Percentiles rank a stretch among this genome's conserved stretches.
Evolutionary conservation across 2,888 invertebrate species (phyloP).

Genomic region (Boloria euphrosyne): DNA sequence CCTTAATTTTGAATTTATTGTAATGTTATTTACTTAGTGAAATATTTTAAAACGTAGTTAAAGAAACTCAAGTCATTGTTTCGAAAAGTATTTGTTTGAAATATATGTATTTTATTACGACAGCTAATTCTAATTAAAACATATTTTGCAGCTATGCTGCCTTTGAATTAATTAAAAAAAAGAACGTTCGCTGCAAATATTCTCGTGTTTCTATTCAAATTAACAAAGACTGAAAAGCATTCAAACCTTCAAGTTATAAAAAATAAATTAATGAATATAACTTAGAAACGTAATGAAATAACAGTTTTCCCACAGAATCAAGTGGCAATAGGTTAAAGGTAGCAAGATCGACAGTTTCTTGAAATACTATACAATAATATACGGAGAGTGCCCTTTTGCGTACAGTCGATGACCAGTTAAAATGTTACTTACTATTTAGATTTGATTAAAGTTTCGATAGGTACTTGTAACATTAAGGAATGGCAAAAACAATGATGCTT

Average conservation of each 20-base stretch:
- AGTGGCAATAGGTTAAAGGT: slow-evolving; percentile 32
- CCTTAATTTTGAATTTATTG: slow-evolving; percentile 6
- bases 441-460: slow-evolving; percentile 13
- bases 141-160: no score
- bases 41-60: slow-evolving; percentile 3
- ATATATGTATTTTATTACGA: no score
- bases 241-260: background rate
- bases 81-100: background rate
- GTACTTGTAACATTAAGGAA: background rate
- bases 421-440: slow-evolving; percentile 33
- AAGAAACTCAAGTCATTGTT: background rate
- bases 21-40: slow-evolving; percentile 12
- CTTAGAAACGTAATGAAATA: slow-evolving; percentile 18
- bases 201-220: no score
- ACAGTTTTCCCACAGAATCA: slow-evolving; percentile 32
- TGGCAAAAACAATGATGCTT: background rate
- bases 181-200: no score
- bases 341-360: slow-evolving; percentile 30
- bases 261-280: background rate
- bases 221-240: no score
- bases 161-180: no score
- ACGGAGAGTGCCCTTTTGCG: slow-evolving; percentile 28
- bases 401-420: slow-evolving; percentile 27
- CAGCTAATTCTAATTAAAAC: no score
- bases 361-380: slow-evolving; percentile 24